These are phyloP conservation scores for Drosophila meridiana DNA, from an alignment of 2,888 invertebrate genomes.

Conservation along the genomic window DNA sequence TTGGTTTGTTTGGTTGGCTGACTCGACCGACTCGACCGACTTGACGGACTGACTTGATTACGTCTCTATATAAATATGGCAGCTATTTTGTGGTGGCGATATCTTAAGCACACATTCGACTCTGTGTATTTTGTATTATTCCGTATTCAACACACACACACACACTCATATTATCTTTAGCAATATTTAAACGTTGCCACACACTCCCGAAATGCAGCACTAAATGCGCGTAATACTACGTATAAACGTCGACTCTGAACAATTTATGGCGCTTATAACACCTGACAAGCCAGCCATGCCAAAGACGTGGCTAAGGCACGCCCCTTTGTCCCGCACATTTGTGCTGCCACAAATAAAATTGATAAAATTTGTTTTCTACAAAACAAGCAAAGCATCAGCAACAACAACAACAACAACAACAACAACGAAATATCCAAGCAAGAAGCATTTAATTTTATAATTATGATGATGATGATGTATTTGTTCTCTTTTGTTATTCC, in stretches of 20 bases:
- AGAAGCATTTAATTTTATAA: conserved; percentile 76
- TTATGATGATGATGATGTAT: conserved; percentile 73
- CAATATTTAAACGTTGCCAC: conserved; percentile 68
- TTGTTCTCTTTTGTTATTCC: conserved; percentile 58
- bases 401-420: background rate
- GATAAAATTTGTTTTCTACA: conserved; percentile 63
- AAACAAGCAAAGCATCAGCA: background rate
- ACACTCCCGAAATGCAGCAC: conserved; percentile 38
- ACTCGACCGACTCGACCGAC: conserved; percentile 11
- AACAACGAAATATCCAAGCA: conserved; percentile 34
- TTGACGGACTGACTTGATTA: conserved; percentile 75
- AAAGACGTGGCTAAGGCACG: conserved; percentile 29
- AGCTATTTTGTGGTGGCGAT: conserved; percentile 70
- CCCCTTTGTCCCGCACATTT: background rate
- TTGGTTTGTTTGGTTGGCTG: conserved; percentile 48
- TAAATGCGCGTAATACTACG: conserved; percentile 30
- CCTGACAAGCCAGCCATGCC: conserved; percentile 53
- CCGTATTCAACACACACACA: conserved; percentile 24
- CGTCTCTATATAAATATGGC: conserved; percentile 81
- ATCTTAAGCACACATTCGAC: conserved; percentile 71
- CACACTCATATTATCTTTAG: conserved; percentile 53
- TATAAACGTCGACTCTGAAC: conserved; percentile 47
- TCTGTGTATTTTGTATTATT: conserved; percentile 38
- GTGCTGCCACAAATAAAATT: conserved; percentile 70
- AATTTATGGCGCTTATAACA: conserved; percentile 72